Conservation (phyloP, 1,140 invertebrate species). For the Caenorhabditis brenneri region DNA sequence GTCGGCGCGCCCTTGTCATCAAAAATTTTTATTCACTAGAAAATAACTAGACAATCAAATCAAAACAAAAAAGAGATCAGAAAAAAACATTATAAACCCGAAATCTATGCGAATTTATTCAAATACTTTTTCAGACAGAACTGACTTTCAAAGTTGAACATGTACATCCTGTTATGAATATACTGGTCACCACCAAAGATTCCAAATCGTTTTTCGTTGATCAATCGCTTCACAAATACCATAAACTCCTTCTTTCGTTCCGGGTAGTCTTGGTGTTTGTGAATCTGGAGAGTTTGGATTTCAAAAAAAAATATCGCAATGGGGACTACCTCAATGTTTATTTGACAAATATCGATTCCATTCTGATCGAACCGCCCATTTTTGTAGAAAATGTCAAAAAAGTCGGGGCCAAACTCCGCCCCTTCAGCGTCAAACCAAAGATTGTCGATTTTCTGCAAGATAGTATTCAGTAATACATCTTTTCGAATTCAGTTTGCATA, state of each 20-base stretch:
- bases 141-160: background rate
- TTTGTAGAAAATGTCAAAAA: slow-evolving; percentile 7
- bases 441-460: background rate
- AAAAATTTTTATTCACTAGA: too few species aligned
- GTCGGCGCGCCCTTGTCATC: too few species aligned
- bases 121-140: background rate
- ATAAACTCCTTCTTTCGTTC: background rate
- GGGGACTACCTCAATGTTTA: slow-evolving; percentile 22
- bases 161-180: background rate
- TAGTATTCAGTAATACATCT: background rate
- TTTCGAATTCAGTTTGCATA: background rate
- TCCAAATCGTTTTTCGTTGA: background rate
- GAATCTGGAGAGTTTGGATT: background rate
- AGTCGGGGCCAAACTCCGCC: background rate
- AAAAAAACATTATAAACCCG: too few species aligned
- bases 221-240: background rate
- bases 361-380: background rate
- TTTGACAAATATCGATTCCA: background rate
- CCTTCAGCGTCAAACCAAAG: background rate
- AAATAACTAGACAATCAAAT: too few species aligned
- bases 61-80: too few species aligned
- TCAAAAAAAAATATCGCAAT: background rate
- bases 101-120: slow-evolving; percentile 1
- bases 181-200: background rate
- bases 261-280: background rate